These are phyloP conservation scores for Hirtodrosophila alboralis DNA, from an alignment of 2,888 invertebrate species.

Conservation along the genomic window DNA sequence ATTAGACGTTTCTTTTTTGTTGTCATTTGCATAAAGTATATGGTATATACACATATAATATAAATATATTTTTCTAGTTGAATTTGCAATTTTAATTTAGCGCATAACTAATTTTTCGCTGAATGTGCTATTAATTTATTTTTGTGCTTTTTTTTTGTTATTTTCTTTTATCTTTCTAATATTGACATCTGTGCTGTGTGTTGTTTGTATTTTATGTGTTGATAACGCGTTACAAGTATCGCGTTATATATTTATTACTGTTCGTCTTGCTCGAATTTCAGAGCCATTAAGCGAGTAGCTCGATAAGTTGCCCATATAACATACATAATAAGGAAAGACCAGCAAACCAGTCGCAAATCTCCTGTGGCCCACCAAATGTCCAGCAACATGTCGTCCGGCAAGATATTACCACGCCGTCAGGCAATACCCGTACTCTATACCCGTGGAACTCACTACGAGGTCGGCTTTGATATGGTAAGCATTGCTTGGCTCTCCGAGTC, in stretches of 20 bases:
- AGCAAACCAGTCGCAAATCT: slow-evolving; percentile 7
- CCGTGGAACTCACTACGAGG: slow-evolving; percentile 92
- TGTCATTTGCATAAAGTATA: too few relatives aligned
- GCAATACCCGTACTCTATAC: slow-evolving; percentile 91
- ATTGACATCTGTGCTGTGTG: too few relatives aligned
- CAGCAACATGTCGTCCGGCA: slow-evolving; percentile 62
- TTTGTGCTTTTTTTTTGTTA: background rate
- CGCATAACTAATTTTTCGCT: slow-evolving; percentile 17
- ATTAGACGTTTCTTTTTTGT: slow-evolving; percentile 8
- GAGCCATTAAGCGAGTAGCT: slow-evolving; percentile 4
- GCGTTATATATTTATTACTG: slow-evolving; percentile 3
- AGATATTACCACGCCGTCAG: slow-evolving; percentile 85
- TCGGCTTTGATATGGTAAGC: slow-evolving; percentile 94
- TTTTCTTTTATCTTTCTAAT: slow-evolving; percentile 10
- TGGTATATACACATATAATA: too few relatives aligned
- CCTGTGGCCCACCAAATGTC: slow-evolving; percentile 38
- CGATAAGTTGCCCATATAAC: slow-evolving; percentile 23
- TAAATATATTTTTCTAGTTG: slow-evolving; percentile 5
- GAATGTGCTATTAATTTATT: slow-evolving; percentile 6
- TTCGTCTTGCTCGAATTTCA: slow-evolving; percentile 9
- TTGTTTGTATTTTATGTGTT: too few relatives aligned
- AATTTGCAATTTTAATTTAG: slow-evolving; percentile 51
- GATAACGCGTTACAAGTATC: too few relatives aligned
- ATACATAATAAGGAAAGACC: slow-evolving; percentile 10
- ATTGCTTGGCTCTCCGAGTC: too few relatives aligned